phyloP scores from a whole-genome alignment of 2,888 invertebrate genomes.

The Eilema sororculum region DNA sequence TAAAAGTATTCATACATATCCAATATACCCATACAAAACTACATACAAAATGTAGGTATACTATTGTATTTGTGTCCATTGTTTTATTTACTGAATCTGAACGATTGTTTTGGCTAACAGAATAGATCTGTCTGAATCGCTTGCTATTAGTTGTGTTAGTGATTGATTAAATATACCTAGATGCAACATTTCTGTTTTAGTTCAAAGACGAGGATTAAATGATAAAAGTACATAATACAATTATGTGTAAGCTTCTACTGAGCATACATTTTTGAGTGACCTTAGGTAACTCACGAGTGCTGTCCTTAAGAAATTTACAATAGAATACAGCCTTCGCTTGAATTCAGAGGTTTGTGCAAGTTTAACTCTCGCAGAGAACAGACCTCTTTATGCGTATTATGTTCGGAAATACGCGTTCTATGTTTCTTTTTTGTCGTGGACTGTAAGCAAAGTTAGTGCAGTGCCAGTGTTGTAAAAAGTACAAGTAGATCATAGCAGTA shows the following conservation, averaged over 20 bases:
- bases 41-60: background rate
- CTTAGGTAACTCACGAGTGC: slow-evolving; percentile 48
- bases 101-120: background rate
- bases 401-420: slow-evolving; percentile 18
- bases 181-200: background rate
- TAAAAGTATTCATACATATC: background rate
- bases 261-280: slow-evolving; percentile 40
- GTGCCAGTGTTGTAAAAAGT: slow-evolving; percentile 40
- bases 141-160: background rate
- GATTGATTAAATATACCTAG: background rate
- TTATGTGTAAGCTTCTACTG: slow-evolving; percentile 7
- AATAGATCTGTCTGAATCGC: background rate
- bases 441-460: slow-evolving; percentile 33
- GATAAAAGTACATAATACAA: background rate
- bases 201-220: background rate
- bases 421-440: slow-evolving; percentile 25
- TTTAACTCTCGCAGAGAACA: slow-evolving; percentile 62
- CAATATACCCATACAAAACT: background rate
- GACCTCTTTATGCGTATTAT: slow-evolving; percentile 51
- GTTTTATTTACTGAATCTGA: background rate
- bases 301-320: slow-evolving; percentile 59
- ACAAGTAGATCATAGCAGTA: slow-evolving; percentile 1
- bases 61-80: background rate
- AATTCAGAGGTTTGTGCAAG: slow-evolving; percentile 66
- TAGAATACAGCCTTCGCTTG: slow-evolving; percentile 62